Evolutionary conservation across 2,797 vertebrate genomes (phyloP).

Genomic region (Hypotaenidia okinawae): DNA sequence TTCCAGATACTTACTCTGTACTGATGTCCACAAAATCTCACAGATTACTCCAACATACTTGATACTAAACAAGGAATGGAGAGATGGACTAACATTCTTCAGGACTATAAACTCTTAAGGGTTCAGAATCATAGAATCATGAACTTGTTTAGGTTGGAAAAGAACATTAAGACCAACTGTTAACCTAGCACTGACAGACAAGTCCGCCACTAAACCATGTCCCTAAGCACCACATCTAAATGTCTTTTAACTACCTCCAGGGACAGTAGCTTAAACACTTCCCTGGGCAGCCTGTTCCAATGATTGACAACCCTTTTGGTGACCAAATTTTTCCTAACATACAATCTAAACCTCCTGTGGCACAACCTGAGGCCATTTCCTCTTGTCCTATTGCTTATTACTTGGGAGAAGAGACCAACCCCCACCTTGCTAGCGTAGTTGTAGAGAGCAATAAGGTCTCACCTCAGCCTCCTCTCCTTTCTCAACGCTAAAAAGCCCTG

Average conservation of each 20-base stretch:
- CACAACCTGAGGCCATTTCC: neutral
- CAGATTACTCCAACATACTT: neutral
- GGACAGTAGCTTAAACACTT: neutral
- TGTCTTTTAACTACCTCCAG: accelerated
- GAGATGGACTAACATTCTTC: neutral
- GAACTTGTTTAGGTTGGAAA: neutral
- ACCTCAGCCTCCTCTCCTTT: neutral
- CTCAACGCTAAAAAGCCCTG: neutral
- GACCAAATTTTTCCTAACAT: neutral
- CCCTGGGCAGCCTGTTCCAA: neutral
- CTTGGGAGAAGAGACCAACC: too few species aligned
- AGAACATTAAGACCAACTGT: neutral
- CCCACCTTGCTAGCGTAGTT: neutral
- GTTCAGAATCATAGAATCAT: neutral
- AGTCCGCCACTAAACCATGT: neutral
- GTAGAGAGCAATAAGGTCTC: accelerated
- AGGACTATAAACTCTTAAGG: neutral
- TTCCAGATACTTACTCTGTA: neutral
- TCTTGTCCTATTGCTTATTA: neutral
- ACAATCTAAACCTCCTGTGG: neutral
- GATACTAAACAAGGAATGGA: neutral
- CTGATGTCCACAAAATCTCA: neutral
- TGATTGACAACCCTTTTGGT: neutral
- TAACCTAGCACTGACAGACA: neutral
- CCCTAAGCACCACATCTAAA: neutral